Evolutionary conservation across 1,140 invertebrate genomes (phyloP).

Genomic region (Heliconius nattereri): DNA sequence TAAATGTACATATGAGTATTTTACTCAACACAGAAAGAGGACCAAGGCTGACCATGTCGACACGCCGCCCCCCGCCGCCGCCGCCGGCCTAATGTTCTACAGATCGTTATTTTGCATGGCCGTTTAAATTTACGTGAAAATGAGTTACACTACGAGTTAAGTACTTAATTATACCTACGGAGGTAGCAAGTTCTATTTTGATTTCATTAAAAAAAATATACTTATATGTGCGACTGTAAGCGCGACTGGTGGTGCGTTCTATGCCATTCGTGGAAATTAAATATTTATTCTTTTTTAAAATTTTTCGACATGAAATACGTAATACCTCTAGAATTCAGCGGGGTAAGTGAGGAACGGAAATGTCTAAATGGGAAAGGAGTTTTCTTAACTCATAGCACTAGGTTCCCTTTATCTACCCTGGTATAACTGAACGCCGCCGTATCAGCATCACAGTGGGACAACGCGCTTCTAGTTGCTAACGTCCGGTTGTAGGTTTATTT

Average conservation of each 20-base stretch:
- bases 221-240: too few relatives aligned
- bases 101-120: neutral
- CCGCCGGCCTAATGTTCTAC: neutral
- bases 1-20: neutral
- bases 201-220: too few relatives aligned
- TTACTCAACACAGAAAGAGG: slow-evolving; percentile 16
- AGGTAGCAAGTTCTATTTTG: neutral
- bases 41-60: slow-evolving; percentile 19
- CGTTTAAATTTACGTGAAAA: neutral
- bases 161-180: neutral
- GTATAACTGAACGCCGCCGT: too few relatives aligned
- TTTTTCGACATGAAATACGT: too few relatives aligned
- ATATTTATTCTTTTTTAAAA: neutral
- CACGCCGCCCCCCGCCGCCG: neutral
- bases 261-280: neutral
- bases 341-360: too few relatives aligned
- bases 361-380: too few relatives aligned
- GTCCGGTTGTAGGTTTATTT: too few relatives aligned
- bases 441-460: too few relatives aligned
- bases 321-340: too few relatives aligned
- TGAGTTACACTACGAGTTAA: neutral
- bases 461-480: too few relatives aligned
- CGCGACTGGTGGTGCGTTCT: neutral
- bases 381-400: too few relatives aligned
- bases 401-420: too few relatives aligned